A percentile compares a stretch with the other conserved stretches of the same genome.
These are phyloP conservation scores for Eupeodes luniger DNA, from an alignment of 2,888 invertebrate species.

Conservation along the genomic window DNA sequence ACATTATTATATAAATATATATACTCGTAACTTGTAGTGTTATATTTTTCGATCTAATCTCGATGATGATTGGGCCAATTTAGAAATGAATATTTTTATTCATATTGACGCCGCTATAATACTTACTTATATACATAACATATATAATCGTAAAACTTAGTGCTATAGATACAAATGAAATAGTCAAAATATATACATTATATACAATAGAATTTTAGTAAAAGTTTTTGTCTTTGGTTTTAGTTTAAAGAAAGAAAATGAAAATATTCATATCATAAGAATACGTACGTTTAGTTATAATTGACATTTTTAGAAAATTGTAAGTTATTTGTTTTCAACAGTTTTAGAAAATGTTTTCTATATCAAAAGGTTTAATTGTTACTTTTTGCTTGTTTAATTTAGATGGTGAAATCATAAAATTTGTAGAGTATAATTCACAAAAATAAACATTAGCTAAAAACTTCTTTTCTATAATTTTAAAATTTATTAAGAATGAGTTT, in stretches of 20 bases:
- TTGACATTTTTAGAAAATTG: slow-evolving; percentile 8
- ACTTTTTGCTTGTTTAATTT: slow-evolving; percentile 54
- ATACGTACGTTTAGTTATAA: slow-evolving; percentile 20
- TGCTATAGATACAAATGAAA: slow-evolving; percentile 69
- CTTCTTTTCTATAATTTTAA: neutral
- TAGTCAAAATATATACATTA: slow-evolving; percentile 16
- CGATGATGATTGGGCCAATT: slow-evolving; percentile 50
- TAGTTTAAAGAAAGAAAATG: slow-evolving; percentile 7
- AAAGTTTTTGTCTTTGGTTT: slow-evolving; percentile 4
- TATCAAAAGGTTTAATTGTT: slow-evolving; percentile 29
- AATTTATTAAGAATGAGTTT: too few relatives aligned
- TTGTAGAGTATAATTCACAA: neutral
- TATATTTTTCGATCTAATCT: slow-evolving; percentile 54
- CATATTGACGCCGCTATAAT: slow-evolving; percentile 60
- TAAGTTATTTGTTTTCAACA: slow-evolving; percentile 26
- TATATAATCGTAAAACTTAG: slow-evolving; percentile 55
- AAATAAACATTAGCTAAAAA: neutral
- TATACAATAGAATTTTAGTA: slow-evolving; percentile 35
- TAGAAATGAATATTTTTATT: slow-evolving; percentile 61
- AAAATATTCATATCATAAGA: slow-evolving; percentile 29
- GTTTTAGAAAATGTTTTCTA: slow-evolving; percentile 28
- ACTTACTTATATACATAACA: neutral
- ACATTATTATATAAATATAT: neutral
- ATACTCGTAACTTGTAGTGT: slow-evolving; percentile 50
- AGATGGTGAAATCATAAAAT: neutral